These are phyloP conservation scores for Perca fluviatilis DNA, from an alignment of 2,113 vertebrate genomes.

Conservation along the genomic window DNA sequence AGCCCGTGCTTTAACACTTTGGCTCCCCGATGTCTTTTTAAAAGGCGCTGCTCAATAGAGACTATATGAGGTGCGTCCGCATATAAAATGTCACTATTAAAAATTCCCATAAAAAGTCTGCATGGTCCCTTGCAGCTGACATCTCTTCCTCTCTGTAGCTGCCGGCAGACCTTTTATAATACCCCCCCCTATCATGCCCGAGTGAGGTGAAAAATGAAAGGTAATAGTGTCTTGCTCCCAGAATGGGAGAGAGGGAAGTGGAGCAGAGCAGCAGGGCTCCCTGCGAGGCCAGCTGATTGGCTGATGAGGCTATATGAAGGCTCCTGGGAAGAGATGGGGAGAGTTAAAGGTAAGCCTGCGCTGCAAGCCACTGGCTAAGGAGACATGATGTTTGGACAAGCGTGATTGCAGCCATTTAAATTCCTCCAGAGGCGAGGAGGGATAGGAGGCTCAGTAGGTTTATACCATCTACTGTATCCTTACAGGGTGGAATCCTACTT, in stretches of 20 bases:
- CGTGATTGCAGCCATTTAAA: slow-evolving; percentile 56
- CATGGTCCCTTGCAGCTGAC: slow-evolving; percentile 39
- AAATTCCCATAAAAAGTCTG: slow-evolving; percentile 53
- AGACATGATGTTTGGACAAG: slow-evolving; percentile 61
- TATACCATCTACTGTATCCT: background rate
- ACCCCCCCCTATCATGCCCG: slow-evolving; percentile 1
- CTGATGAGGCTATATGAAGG: slow-evolving; percentile 35
- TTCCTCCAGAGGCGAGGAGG: slow-evolving; percentile 15
- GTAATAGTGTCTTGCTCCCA: slow-evolving; percentile 49
- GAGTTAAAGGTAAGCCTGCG: slow-evolving; percentile 31
- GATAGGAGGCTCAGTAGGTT: background rate
- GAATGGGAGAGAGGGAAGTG: slow-evolving; percentile 37
- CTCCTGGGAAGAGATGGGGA: slow-evolving; percentile 43
- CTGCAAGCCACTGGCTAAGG: slow-evolving; percentile 21
- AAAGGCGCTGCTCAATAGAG: slow-evolving; percentile 47
- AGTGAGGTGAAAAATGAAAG: slow-evolving; percentile 65
- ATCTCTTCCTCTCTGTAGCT: slow-evolving; percentile 49
- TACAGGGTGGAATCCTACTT: background rate
- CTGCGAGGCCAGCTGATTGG: slow-evolving; percentile 24
- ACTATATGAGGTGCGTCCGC: slow-evolving; percentile 60
- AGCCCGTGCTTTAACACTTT: slow-evolving; percentile 66
- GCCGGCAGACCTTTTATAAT: slow-evolving; percentile 42
- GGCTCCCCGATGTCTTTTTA: slow-evolving; percentile 63
- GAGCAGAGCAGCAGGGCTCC: slow-evolving; percentile 32
- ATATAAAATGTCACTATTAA: slow-evolving; percentile 76